A percentile compares a stretch with the other conserved stretches of the same genome.
Evolutionary conservation across 2,113 vertebrate genomes (phyloP).

Genomic region (Eulemur rufifrons): DNA sequence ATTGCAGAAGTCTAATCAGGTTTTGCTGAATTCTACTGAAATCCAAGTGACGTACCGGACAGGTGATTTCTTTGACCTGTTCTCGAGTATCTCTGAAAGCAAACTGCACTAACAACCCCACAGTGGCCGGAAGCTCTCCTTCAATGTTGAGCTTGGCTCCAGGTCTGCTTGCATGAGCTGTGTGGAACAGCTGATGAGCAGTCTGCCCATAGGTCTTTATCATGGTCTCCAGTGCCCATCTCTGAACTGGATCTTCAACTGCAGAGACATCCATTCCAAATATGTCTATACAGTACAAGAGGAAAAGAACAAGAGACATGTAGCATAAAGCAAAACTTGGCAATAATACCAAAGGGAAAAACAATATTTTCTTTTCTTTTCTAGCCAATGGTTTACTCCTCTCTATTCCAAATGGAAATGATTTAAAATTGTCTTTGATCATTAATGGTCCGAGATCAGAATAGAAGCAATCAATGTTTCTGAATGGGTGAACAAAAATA

Average conservation of each 20-base stretch:
- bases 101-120: slow-evolving; percentile 96
- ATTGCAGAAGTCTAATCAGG: neutral
- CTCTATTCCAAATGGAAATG: neutral
- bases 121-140: slow-evolving; percentile 95
- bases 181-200: slow-evolving; percentile 94
- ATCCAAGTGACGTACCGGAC: slow-evolving; percentile 88
- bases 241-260: slow-evolving; percentile 98
- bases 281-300: slow-evolving; percentile 88
- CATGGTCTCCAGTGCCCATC: slow-evolving; percentile 98
- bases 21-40: neutral
- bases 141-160: slow-evolving; percentile 92
- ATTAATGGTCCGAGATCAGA: neutral
- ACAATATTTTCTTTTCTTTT: neutral
- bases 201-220: slow-evolving; percentile 99
- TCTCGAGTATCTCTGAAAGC: slow-evolving; percentile 96
- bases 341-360: neutral
- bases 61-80: slow-evolving; percentile 89
- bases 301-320: neutral
- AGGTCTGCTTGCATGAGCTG: slow-evolving; percentile 89
- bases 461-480: slow-evolving; percentile 5
- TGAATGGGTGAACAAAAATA: neutral
- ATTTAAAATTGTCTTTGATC: neutral
- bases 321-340: neutral
- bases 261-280: slow-evolving; percentile 98
- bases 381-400: neutral